A percentile compares a stretch with the other conserved stretches of the same genome.
Evolutionary conservation across 2,113 vertebrate species (phyloP).

Genomic region (Pygathrix nemaeus): DNA sequence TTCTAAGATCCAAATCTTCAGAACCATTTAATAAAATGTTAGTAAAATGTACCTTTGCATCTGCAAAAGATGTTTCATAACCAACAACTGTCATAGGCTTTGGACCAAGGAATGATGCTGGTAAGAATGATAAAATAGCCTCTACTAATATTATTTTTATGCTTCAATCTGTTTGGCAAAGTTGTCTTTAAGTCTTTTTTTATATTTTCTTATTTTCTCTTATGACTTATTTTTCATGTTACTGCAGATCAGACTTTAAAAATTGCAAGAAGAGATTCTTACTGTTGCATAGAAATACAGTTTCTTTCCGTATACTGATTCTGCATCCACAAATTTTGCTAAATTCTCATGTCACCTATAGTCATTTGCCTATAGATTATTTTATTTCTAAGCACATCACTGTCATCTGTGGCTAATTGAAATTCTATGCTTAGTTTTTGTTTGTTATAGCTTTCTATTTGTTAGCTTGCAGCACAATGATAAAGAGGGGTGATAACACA

Average conservation of each 20-base stretch:
- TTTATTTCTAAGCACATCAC: neutral
- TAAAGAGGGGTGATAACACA: neutral
- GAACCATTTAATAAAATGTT: neutral
- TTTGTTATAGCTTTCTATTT: neutral
- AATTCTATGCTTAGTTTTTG: neutral
- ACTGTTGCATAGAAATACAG: neutral
- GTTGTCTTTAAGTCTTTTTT: neutral
- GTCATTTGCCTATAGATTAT: neutral
- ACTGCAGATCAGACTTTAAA: neutral
- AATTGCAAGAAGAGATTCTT: neutral
- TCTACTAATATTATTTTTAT: neutral
- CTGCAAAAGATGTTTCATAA: neutral
- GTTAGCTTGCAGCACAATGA: neutral
- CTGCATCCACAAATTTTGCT: neutral
- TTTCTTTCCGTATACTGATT: neutral
- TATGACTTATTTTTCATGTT: neutral
- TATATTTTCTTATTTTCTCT: neutral
- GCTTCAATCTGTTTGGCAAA: neutral
- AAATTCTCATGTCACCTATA: neutral
- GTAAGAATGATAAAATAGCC: neutral
- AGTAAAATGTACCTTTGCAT: neutral
- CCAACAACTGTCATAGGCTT: neutral
- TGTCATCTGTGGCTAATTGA: neutral
- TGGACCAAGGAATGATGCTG: neutral
- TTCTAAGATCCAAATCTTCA: neutral